Evolutionary conservation across 1,140 invertebrate species (phyloP), one percentile per base, ranked within the genome.

Genomic region (Drosophila santomea): DNA sequence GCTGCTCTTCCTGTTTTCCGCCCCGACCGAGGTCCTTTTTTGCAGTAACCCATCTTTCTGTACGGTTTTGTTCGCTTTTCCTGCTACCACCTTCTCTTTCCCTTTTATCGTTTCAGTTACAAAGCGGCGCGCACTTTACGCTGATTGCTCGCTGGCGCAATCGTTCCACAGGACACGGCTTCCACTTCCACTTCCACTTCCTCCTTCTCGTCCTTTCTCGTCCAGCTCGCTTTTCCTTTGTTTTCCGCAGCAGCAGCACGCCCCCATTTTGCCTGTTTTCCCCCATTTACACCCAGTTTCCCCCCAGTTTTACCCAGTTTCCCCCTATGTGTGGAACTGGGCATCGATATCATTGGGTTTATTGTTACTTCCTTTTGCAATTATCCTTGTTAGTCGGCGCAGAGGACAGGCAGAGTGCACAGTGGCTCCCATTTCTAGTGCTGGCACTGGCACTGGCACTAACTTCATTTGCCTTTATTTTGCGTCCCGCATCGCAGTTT

Each of bases 351-450:
- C 77, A 89, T 89, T 80, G 73, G 79, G 84, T 89, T 89, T 89
- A 89, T 89, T 89, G 84, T 89, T 89, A 84, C 84, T 89, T 89
- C 84, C 84, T 71, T 78, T 84, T 78, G 85, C 85, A 89, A 89
- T 89, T 89, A 89, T 90, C 77, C 85, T 80, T 84, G 84, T 80
- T 89, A 89, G 84, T 80, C 73, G 43, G 71, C 58, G 73, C 60
- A 25, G 48, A 80, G 76, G 78, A 32, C 57, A 80, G 72, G 78
- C 77, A 20, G 71, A 77, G 64, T 74, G 73, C 60, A 43, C 64
- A 63, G 58, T 50, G 62, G 44, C 47, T 60, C 54, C 41, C 41
- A 25, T n/a, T 23, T 4, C 52, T 41, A 25, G 32, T 38, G 20
- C 45, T 20, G 17, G 17, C 23, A 39, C 38, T 20, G 17, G 17